phyloP scores from a whole-genome alignment of 2,888 invertebrate genomes.

The Apodemia zela region DNA sequence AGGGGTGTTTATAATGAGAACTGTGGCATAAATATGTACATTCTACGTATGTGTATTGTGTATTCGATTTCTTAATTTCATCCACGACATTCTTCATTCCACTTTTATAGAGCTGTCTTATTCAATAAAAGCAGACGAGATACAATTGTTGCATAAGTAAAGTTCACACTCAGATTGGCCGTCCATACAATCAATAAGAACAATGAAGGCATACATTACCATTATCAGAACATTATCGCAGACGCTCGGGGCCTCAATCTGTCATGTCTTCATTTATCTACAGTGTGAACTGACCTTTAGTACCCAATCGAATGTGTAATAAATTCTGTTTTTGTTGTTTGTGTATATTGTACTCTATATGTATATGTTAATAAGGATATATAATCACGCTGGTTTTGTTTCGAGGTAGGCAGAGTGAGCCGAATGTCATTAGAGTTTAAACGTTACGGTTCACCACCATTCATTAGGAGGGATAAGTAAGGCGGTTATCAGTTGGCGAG shows the following conservation, averaged over 20 bases:
- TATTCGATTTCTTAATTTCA: background rate
- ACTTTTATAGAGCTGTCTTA: conserved; percentile 8
- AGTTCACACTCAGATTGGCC: conserved; percentile 26
- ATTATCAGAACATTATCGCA: conserved; percentile 54
- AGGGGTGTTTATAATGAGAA: too few relatives aligned
- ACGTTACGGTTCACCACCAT: too few relatives aligned
- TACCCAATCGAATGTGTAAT: conserved; percentile 22
- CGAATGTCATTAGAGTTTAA: too few relatives aligned
- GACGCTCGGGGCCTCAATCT: conserved; percentile 53
- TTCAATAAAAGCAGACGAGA: background rate
- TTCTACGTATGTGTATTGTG: too few relatives aligned
- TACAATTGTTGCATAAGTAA: conserved; percentile 15
- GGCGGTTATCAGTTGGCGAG: too few relatives aligned
- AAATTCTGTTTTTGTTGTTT: conserved; percentile 22
- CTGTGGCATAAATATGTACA: too few relatives aligned
- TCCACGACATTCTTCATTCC: background rate
- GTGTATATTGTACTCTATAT: background rate
- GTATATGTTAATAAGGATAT: too few relatives aligned
- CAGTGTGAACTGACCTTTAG: conserved; percentile 49
- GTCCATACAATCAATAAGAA: conserved; percentile 35
- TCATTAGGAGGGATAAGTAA: too few relatives aligned
- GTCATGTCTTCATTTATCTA: conserved; percentile 65
- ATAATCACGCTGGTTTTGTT: too few relatives aligned
- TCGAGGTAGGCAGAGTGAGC: too few relatives aligned
- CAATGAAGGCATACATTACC: conserved; percentile 54